phyloP scores from a whole-genome alignment of 2,113 vertebrate species.

The Lipophrys pholis region DNA sequence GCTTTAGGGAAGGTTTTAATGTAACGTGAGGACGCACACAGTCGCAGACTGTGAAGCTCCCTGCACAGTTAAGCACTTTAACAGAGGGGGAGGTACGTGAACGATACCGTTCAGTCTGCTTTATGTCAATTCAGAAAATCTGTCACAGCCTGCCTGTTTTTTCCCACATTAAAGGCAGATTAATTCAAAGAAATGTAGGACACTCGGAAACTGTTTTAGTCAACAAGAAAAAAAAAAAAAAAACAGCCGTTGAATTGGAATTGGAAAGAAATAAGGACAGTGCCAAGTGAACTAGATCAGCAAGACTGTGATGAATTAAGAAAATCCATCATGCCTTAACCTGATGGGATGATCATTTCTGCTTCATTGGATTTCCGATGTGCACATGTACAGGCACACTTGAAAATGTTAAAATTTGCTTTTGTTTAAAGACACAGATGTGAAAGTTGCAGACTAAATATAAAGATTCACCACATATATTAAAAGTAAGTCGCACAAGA shows the following conservation, averaged over 20 bases:
- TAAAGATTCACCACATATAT: too few species aligned
- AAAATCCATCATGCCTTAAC: neutral
- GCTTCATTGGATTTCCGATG: neutral
- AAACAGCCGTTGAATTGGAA: too few species aligned
- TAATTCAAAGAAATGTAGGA: neutral
- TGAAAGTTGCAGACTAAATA: too few species aligned
- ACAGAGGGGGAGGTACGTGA: neutral
- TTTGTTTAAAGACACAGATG: too few species aligned
- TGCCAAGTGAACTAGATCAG: neutral
- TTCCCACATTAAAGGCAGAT: neutral
- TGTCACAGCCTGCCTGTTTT: neutral
- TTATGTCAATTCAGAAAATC: neutral
- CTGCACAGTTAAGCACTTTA: conserved; percentile 4
- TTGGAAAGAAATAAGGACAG: neutral
- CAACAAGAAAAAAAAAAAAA: neutral
- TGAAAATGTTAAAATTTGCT: too few species aligned
- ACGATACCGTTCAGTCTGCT: neutral
- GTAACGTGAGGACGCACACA: conserved; percentile 21
- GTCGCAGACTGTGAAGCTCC: conserved; percentile 17
- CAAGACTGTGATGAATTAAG: neutral
- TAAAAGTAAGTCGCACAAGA: too few species aligned
- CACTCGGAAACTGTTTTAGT: neutral
- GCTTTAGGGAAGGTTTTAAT: conserved; percentile 31
- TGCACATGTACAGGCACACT: too few species aligned
- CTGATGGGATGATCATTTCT: neutral